Evolutionary conservation across 2,113 vertebrate species (phyloP), one percentile per base, ranked within the genome.

Genomic region (Glareola pratincola): DNA sequence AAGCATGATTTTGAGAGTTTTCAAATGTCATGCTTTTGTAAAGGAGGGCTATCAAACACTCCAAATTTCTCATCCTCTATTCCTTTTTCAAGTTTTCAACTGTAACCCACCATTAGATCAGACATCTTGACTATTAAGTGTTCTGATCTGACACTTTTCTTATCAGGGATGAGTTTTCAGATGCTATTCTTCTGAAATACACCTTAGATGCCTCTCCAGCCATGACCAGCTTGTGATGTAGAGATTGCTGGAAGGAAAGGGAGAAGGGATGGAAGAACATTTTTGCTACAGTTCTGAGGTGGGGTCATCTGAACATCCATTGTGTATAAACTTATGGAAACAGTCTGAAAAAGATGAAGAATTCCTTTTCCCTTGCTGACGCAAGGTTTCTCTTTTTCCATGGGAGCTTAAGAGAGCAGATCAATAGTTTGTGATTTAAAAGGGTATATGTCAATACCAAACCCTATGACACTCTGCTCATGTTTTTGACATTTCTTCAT

Each of bases 401-500:
- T 63, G 9, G 39, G 36, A 71, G 39, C 45, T 66, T 29, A 2
- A 91, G 34, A 83, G 15, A 92, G 10, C 13, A 77, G 77, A 95
- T 96, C 91, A 94, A 94, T 93, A 91, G 8, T 64, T 66, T 72
- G 59, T 48, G 62, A 72, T 60, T 90, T 92, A 68, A 95, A 91
- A 97, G 27, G 23, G 7, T 85, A 18, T 37, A 56, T 64, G 51
- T 91, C 92, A 95, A 80, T 95, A 85, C n/a, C 16, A 90, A 34
- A 37, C n/a, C 68, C 67, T 50, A 32, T 85, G 41, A 57, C 13
- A 74, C 10, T 16, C 32, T 90, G 92, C 48, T 95, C 56, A 69
- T 80, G 21, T 34, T 97, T 97, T 91, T 95, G 80, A 88, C 59
- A 94, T 92, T 96, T 96, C 2, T 39, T 74, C 72, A 26, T 79